Conservation (phyloP, 2,113 vertebrate species). For the Alectura lathami region DNA sequence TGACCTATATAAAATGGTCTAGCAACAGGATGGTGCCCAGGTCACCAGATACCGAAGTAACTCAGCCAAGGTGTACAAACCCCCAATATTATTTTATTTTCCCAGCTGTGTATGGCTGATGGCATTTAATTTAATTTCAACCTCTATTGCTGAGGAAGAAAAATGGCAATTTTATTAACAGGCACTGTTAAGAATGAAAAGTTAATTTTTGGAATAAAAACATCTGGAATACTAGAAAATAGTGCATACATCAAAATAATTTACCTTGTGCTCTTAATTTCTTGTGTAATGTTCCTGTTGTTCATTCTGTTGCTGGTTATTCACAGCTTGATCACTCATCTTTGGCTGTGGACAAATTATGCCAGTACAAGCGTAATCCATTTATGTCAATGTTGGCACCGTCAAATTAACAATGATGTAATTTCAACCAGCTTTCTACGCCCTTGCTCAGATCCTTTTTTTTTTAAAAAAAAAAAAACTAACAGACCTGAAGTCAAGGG, state of each 20-base stretch:
- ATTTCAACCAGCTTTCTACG: background rate
- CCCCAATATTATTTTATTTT: background rate
- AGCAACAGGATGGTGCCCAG: background rate
- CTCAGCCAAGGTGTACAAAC: background rate
- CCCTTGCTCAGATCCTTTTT: background rate
- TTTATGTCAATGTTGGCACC: background rate
- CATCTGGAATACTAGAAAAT: background rate
- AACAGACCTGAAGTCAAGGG: background rate
- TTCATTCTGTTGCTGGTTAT: background rate
- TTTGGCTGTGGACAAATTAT: background rate
- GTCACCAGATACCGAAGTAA: background rate
- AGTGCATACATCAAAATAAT: background rate
- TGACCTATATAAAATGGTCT: background rate
- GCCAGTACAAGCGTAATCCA: background rate
- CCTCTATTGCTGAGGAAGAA: background rate
- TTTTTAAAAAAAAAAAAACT: background rate
- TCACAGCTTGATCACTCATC: background rate
- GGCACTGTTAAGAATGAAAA: background rate
- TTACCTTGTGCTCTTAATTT: background rate
- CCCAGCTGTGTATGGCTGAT: background rate
- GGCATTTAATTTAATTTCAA: background rate
- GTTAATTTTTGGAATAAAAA: background rate
- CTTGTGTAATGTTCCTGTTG: background rate
- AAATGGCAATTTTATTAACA: constrained; percentile 4
- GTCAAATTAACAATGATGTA: background rate